Base-by-base conservation (phyloP, 2,113 vertebrate genomes). In the Tonatia bakeri region DNA sequence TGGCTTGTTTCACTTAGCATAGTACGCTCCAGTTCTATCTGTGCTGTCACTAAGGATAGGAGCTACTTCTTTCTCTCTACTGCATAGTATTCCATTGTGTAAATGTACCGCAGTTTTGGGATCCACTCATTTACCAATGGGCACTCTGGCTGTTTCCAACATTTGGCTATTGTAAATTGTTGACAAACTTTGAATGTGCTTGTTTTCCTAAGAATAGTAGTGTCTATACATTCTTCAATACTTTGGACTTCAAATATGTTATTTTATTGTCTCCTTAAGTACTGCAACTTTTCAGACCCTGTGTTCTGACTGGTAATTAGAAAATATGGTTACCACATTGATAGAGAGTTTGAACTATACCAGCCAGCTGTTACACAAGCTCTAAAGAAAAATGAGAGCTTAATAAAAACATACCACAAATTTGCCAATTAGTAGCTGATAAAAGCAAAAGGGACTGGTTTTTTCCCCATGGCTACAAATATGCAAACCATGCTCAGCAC, bases 241-340 rank as follows among this genome's bases (percentile, higher is more conserved):
- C 38, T 56, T 14, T 77, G 28, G 14, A 77, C 88, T 87, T 87
- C 76, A 96, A 92, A 80, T 76, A 94, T 81, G 70, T 61, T 59
- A 52, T 85, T 93, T 65, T 54, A 85, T 28, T 94, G 47, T 95
- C 47, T 94, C 38, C 1, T 50, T 77, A 87, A 95, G 26, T 90
- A 64, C 47, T 92, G 90, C 26, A 92, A 84, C 93, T 81, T 93
- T 85, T 77, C 64, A 77, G 65, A 40, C n/a, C 64, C 36, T 40
- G 54, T 95, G 83, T 77, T 54, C 92, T 96, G 83, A 87, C 56
- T 87, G 80, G 52, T 56, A 95, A 70, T 88, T 88, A 47, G 47
- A 96, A 96, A 97, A 94, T 92, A 72, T 26, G n/a, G 50, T 94
- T 81, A 94, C 84, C 36, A 75, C 24, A 69, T 31, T 95, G 85